phyloP scores from a whole-genome alignment of 2,797 vertebrate genomes.

The Xyrichtys novacula region DNA sequence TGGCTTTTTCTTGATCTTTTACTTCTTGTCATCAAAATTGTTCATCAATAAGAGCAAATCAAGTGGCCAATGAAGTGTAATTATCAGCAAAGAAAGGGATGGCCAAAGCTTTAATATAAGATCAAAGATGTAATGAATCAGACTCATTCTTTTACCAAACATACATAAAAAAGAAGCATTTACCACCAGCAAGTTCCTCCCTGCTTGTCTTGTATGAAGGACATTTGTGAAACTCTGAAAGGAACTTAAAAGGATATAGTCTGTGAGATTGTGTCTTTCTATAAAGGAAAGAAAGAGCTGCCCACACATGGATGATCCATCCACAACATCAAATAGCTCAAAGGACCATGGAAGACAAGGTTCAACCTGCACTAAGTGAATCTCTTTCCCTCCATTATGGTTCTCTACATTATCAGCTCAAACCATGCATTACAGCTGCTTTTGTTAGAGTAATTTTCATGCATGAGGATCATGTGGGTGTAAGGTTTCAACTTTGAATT shows the following conservation, averaged over 20 bases:
- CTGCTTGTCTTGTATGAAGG: slow-evolving; percentile 6
- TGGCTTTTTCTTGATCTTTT: background rate
- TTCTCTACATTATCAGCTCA: background rate
- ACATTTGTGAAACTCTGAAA: slow-evolving; percentile 9
- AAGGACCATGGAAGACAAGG: slow-evolving; percentile 12
- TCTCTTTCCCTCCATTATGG: background rate
- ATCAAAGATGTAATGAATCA: background rate
- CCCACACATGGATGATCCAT: background rate
- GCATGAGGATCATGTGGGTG: slow-evolving; percentile 9
- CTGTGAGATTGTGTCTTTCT: background rate
- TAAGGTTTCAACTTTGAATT: background rate
- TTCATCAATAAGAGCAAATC: background rate
- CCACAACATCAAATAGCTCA: slow-evolving; percentile 2
- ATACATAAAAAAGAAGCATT: background rate
- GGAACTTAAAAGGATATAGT: slow-evolving; percentile 3
- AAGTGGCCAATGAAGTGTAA: background rate
- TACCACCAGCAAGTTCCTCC: background rate
- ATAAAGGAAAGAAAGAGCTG: slow-evolving; percentile 1
- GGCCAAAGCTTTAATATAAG: background rate
- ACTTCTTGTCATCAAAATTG: background rate
- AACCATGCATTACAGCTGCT: background rate
- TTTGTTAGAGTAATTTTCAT: background rate
- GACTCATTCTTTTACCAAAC: background rate
- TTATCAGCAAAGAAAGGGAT: background rate
- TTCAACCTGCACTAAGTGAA: slow-evolving; percentile 9